These are phyloP conservation scores for Drosophila mauritiana DNA, from an alignment of 1,140 invertebrate genomes.

Conservation along the genomic window DNA sequence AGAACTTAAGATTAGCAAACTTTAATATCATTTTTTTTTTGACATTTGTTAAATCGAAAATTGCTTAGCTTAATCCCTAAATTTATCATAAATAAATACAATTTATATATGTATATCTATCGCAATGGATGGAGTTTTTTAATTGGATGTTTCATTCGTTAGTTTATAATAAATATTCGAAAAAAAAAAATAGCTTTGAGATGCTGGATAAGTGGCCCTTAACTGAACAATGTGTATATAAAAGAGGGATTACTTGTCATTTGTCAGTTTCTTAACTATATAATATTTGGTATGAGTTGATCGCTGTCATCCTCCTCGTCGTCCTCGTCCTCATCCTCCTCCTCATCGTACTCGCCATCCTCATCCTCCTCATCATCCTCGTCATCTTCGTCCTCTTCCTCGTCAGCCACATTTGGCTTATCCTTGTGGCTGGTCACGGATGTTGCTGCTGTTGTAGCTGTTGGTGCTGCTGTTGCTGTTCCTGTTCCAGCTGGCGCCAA, in stretches of 20 bases:
- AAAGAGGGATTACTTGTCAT: conserved; percentile 14
- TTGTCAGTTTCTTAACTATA: conserved; percentile 41
- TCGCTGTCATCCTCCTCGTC: conserved; percentile 73
- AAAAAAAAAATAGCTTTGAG: conserved; percentile 1
- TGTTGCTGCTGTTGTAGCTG: neutral
- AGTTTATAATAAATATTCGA: conserved; percentile 18
- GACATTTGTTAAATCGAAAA: conserved; percentile 67
- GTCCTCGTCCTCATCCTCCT: conserved; percentile 66
- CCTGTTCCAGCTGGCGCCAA: conserved; percentile 21
- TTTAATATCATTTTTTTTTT: conserved; percentile 55
- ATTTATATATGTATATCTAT: conserved; percentile 58
- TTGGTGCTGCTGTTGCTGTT: neutral
- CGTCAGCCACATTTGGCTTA: neutral
- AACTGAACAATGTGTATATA: neutral
- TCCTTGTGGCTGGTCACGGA: conserved; percentile 26
- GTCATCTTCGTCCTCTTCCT: conserved; percentile 44
- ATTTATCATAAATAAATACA: conserved; percentile 64
- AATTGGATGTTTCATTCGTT: neutral
- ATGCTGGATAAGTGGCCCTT: neutral
- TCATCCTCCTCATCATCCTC: conserved; percentile 63
- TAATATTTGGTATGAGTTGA: conserved; percentile 81
- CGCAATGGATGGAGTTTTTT: neutral
- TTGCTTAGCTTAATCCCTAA: conserved; percentile 62
- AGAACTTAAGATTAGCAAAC: conserved; percentile 35
- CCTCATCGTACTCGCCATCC: conserved; percentile 64